Evolutionary conservation across 2,113 vertebrate species (phyloP).

Genomic region (Alces alces): DNA sequence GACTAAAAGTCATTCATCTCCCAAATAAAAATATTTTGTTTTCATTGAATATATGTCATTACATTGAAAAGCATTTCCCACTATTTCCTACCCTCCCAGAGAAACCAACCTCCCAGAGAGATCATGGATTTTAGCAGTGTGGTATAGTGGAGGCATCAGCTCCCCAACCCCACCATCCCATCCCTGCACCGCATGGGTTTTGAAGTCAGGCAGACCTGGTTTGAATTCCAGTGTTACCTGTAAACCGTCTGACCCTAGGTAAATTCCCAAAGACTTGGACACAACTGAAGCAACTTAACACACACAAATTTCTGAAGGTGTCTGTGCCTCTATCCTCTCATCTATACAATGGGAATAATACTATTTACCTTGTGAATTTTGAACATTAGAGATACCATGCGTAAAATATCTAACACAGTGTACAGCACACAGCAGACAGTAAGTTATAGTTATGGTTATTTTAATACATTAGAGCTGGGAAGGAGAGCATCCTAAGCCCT

Average conservation of each 20-base stretch:
- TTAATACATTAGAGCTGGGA: neutral
- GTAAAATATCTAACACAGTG: neutral
- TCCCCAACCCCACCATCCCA: neutral
- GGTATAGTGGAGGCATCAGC: neutral
- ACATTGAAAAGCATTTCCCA: constrained; percentile 24
- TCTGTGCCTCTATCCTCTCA: neutral
- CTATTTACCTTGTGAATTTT: neutral
- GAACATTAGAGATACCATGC: neutral
- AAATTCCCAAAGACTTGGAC: neutral
- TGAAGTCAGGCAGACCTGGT: neutral
- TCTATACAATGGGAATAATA: neutral
- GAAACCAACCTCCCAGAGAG: neutral
- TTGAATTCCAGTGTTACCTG: neutral
- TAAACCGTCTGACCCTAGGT: neutral
- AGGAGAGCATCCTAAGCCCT: neutral
- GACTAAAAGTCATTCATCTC: neutral
- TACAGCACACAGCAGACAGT: neutral
- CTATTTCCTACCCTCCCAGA: neutral
- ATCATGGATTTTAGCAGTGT: neutral
- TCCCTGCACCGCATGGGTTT: neutral
- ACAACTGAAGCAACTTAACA: neutral
- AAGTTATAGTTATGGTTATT: neutral
- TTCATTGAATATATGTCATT: neutral
- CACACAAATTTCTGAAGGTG: neutral
- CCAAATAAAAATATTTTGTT: constrained; percentile 17